phyloP scores from a whole-genome alignment of 2,888 invertebrate genomes.

The Leucania comma region DNA sequence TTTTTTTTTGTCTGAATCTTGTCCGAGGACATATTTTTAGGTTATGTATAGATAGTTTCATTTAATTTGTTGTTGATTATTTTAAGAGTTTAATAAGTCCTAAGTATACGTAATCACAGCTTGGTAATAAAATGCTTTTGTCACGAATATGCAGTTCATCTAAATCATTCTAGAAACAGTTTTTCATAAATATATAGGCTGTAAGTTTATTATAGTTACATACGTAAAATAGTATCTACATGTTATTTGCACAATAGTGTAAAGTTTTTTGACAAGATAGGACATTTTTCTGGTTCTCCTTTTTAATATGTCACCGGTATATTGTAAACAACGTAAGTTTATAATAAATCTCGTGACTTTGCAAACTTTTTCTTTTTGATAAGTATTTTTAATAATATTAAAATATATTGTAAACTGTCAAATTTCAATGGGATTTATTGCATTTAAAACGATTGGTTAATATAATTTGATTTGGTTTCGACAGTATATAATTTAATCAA shows the following conservation, averaged over 20 bases:
- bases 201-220: not conserved
- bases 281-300: not conserved
- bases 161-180: not conserved
- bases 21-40: conserved; percentile 7
- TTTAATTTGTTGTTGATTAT: conserved; percentile 38
- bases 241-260: not conserved
- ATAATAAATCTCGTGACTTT: not conserved
- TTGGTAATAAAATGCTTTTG: not conserved
- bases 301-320: not conserved
- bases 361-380: not conserved
- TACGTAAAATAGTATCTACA: not conserved
- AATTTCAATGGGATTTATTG: not conserved
- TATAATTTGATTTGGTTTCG: not conserved
- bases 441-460: not conserved
- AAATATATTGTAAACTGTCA: not conserved
- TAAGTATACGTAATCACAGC: not conserved
- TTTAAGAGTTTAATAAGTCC: conserved; percentile 17
- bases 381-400: too few species aligned
- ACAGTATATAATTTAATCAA: not conserved
- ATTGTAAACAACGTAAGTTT: not conserved
- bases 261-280: not conserved
- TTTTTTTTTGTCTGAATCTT: conserved; percentile 7
- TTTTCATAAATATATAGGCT: not conserved
- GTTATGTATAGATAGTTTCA: conserved; percentile 12
- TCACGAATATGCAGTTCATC: not conserved